Conservation (phyloP, 1,140 invertebrate genomes). For the Lysiphlebus fabarum region DNA sequence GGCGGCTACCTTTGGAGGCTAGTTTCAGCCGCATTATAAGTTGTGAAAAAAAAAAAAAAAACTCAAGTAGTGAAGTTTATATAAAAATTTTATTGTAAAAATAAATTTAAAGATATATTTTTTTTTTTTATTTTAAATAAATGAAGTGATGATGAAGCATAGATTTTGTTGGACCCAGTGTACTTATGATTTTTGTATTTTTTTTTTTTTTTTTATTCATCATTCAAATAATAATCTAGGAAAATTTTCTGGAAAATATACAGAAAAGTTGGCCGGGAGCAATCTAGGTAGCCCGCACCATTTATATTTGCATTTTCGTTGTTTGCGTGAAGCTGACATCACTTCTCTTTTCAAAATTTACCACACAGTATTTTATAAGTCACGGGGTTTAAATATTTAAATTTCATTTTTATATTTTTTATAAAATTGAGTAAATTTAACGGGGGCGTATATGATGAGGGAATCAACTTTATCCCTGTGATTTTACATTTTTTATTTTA, state of each 20-base stretch:
- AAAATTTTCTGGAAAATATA: too few species aligned
- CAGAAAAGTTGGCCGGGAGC: constrained; percentile 17
- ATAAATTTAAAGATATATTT: too few species aligned
- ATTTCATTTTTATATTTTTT: constrained; percentile 28
- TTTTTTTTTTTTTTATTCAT: constrained; percentile 2
- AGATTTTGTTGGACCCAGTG: too few species aligned
- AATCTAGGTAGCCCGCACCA: constrained; percentile 24
- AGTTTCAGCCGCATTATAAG: too few species aligned
- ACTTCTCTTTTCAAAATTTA: background rate
- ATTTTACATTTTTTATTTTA: too few species aligned
- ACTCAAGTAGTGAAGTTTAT: too few species aligned
- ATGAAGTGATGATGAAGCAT: too few species aligned
- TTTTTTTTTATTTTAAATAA: too few species aligned
- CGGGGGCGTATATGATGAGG: constrained; percentile 13
- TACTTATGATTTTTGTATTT: constrained; percentile 2
- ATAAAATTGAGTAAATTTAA: constrained; percentile 29
- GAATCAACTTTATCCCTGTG: background rate
- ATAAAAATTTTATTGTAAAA: too few species aligned
- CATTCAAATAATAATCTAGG: constrained; percentile 12
- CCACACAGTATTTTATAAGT: constrained; percentile 22
- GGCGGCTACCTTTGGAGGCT: too few species aligned
- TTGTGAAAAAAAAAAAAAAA: too few species aligned
- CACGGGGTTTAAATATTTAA: constrained; percentile 33
- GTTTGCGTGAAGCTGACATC: constrained; percentile 28
- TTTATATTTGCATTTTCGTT: constrained; percentile 29